Conservation (phyloP, 2,888 invertebrate species). For the Clunio marinus region DNA sequence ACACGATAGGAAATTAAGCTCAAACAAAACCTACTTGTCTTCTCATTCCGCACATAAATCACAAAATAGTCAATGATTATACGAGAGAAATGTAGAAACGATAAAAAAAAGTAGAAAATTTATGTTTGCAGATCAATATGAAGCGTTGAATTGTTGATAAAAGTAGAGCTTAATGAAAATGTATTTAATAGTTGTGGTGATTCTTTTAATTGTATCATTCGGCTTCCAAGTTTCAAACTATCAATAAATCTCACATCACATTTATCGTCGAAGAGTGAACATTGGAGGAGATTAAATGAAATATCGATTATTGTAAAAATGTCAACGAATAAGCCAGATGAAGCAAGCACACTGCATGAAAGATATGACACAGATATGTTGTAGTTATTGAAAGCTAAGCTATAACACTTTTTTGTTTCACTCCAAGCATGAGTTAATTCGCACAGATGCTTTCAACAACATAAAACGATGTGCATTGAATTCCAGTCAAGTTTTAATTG, state of each 20-base stretch:
- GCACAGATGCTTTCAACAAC: not conserved
- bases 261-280: no score
- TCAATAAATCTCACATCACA: no score
- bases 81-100: not conserved
- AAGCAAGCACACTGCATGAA: not conserved
- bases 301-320: not conserved
- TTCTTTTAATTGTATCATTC: not conserved
- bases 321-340: not conserved
- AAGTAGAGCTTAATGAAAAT: not conserved
- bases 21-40: not conserved
- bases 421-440: not conserved
- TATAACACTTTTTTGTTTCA: not conserved
- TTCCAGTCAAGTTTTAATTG: not conserved
- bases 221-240: no score
- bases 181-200: not conserved
- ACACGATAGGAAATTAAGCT: no score
- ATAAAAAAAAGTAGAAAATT: not conserved
- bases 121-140: not conserved
- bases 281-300: not conserved
- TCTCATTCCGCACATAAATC: not conserved
- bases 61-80: not conserved
- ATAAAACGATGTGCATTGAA: not conserved
- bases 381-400: not conserved
- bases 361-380: not conserved
- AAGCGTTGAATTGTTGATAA: not conserved